These are phyloP conservation scores for Callipepla squamata DNA, from an alignment of 2,113 vertebrate species.

Conservation along the genomic window DNA sequence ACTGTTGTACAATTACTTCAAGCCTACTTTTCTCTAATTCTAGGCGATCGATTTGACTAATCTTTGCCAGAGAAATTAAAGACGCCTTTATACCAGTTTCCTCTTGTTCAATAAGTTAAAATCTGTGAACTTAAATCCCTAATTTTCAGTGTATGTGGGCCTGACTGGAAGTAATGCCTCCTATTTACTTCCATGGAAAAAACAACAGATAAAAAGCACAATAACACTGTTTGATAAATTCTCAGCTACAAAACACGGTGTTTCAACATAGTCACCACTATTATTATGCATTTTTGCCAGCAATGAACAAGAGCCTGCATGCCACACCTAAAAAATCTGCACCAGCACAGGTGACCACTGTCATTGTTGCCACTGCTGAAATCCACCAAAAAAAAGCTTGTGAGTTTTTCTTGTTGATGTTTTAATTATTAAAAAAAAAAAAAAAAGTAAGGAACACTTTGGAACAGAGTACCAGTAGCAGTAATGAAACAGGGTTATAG, in stretches of 20 bases:
- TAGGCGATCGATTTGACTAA: not conserved
- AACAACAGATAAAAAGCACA: no score
- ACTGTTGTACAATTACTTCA: not conserved
- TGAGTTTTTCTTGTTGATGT: not conserved
- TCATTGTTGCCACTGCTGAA: no score
- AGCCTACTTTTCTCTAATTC: not conserved
- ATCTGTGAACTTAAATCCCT: not conserved
- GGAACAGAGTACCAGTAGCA: not conserved
- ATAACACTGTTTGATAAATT: no score
- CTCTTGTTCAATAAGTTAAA: not conserved
- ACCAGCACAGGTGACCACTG: no score
- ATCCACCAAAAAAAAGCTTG: not conserved
- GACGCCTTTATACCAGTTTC: not conserved
- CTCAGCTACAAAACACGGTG: no score
- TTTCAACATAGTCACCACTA: no score
- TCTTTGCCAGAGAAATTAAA: not conserved
- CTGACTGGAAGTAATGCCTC: no score
- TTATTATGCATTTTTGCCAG: no score
- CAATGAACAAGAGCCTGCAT: no score
- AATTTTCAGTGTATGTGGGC: not conserved
- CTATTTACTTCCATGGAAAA: no score
- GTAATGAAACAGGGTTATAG: accelerated
- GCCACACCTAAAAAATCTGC: no score
- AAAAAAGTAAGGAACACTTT: not conserved
- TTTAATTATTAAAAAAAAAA: not conserved